Conservation (phyloP, 2,888 invertebrate species). For the Homarus gammarus region DNA sequence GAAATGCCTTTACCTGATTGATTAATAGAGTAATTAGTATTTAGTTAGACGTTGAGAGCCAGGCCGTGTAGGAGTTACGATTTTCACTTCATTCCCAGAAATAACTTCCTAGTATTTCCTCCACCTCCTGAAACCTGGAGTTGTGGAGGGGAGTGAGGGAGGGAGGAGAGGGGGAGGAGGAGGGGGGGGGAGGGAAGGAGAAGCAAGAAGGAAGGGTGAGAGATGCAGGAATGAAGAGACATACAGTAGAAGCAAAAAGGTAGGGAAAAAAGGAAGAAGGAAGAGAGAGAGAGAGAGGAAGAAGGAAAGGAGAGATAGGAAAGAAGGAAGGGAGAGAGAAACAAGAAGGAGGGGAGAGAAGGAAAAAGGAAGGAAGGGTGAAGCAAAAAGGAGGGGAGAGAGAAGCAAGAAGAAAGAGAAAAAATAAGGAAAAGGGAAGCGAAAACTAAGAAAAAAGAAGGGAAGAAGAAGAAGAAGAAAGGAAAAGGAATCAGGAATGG, state of each 20-base stretch:
- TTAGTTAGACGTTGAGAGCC: too few relatives aligned
- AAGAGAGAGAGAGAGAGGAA: too few relatives aligned
- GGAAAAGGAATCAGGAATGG: neutral
- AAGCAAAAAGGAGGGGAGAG: neutral
- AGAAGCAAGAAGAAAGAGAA: neutral
- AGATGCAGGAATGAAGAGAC: neutral
- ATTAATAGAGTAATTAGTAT: too few relatives aligned
- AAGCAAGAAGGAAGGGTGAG: neutral
- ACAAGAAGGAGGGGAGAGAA: neutral
- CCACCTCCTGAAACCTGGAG: too few relatives aligned
- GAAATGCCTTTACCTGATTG: too few relatives aligned
- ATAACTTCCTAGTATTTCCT: too few relatives aligned
- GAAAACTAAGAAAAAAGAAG: conserved; percentile 17
- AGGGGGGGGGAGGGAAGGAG: neutral
- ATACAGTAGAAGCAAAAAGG: neutral
- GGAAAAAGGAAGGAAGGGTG: neutral
- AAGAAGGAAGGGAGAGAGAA: neutral
- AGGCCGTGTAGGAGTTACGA: too few relatives aligned
- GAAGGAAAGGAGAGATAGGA: neutral
- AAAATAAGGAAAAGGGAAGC: neutral
- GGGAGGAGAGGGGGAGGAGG: neutral
- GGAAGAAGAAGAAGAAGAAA: neutral
- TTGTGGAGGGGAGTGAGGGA: too few relatives aligned
- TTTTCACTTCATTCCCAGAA: too few relatives aligned
- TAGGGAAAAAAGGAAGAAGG: neutral